A percentile compares a stretch with the other conserved stretches of the same genome.
Conservation (phyloP, 2,888 invertebrate genomes). For the Crocallis elinguaria region DNA sequence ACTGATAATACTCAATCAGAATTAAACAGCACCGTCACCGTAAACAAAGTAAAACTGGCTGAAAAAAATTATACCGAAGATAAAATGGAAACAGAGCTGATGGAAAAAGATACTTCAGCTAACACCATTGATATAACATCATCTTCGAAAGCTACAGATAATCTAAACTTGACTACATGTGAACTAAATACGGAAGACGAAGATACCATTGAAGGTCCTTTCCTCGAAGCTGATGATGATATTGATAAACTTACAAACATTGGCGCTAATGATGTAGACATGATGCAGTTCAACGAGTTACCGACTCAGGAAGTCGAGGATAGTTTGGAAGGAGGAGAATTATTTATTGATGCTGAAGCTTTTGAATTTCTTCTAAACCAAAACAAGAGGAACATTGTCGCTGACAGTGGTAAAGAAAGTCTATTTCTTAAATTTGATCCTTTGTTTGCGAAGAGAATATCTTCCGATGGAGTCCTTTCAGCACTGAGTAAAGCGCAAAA, state of each 20-base stretch:
- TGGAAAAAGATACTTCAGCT: slow-evolving; percentile 48
- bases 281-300: slow-evolving; percentile 62
- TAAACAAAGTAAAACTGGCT: slow-evolving; percentile 10
- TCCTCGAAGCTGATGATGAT: slow-evolving; percentile 66
- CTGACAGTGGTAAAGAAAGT: slow-evolving; percentile 78
- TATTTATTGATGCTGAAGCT: slow-evolving; percentile 78
- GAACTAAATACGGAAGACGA: slow-evolving; percentile 76
- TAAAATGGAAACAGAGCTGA: slow-evolving; percentile 45
- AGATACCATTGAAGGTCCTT: slow-evolving; percentile 77
- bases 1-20: slow-evolving; percentile 14
- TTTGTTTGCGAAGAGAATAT: slow-evolving; percentile 70
- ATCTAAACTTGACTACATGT: slow-evolving; percentile 55
- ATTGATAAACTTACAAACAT: slow-evolving; percentile 52
- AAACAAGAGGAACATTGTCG: slow-evolving; percentile 65
- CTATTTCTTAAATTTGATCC: slow-evolving; percentile 79
- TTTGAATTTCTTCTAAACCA: slow-evolving; percentile 76
- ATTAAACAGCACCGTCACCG: not conserved
- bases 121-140: slow-evolving; percentile 50
- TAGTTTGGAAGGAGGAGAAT: slow-evolving; percentile 63
- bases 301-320: slow-evolving; percentile 53
- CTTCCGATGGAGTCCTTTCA: slow-evolving; percentile 65
- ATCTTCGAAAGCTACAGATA: slow-evolving; percentile 58
- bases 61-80: slow-evolving; percentile 28
- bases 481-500: slow-evolving; percentile 61
- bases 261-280: slow-evolving; percentile 51